Evolutionary conservation across 1,140 invertebrate species (phyloP), one percentile per base, ranked within the genome.

Genomic region (Centruroides sculpturatus): DNA sequence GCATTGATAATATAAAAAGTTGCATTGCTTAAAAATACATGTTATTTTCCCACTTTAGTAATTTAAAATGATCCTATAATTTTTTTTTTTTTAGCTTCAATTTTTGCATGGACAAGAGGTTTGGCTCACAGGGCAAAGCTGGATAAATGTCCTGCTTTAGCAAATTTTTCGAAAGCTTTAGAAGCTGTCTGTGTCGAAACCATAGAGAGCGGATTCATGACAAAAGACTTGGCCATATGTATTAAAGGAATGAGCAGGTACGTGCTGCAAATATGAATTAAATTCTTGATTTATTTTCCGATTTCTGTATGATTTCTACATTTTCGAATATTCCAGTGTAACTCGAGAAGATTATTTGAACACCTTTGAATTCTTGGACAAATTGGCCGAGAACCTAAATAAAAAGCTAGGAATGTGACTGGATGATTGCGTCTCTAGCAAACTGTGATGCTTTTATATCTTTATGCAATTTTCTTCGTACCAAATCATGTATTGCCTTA

Each of bases 151-250:
- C 64, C 76, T 23, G 75, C 78, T 59, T 76, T 98, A 23, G 77
- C 80, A 60, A 77, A 82, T 12, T 98, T 96, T 73, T 83, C 88
- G 36, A 77, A 87, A 62, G 83, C 81, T 36, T 76, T 99, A 46
- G 95, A 99, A 71, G 79, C 80, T 65, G 92, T 94, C 4, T 98
- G 94, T 74, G 77, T 98, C 59, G 85, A 89, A 63, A 98, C 95
- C 0, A 96, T 99, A 66, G 93, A 98, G 74, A 76, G 83, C 59
- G 95, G 69, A 48, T 77, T 80, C 55, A 97, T 99, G 92, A 99
- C 95, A n/a, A 99, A 99, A 74, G 95, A 99, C 82, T 80, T 98
- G 68, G 95, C 95, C 47, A 94, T 98, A 74, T 98, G 95, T 73
- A 92, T 98, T 65, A 96, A 98, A 75, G 92, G 93, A 62, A 84